Base-by-base conservation (phyloP, 2,113 vertebrate genomes). In the Quiscalus mexicanus region DNA sequence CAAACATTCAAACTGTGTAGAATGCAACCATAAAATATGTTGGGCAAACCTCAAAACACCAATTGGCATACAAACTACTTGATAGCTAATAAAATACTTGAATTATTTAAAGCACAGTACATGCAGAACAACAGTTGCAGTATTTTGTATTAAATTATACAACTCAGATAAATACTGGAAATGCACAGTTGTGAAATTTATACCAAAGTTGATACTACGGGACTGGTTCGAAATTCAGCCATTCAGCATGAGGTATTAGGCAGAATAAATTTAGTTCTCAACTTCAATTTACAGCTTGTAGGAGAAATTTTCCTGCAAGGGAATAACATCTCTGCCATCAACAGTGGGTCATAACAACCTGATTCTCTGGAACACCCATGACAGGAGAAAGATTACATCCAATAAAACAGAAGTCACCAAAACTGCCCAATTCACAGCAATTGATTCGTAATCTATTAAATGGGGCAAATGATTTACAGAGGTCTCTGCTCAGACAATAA, bases 391-490 rank as follows among this genome's bases (percentile, higher is more conserved):
- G 90, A 96, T 94, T 94, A 85, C 95, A 93, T 84, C 86, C 73
- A 96, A 93, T 94, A 93, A 96, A 94, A 89, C 41, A 25, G 81
- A 96, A 97, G 74, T 86, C 90, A 87, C 74, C 71, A 82, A 69
- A 87, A 70, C 64, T 95, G 49, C 37, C 60, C 76, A 93, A 7
- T 70, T 93, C 75, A 71, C 59, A 68, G 41, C 84, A 91, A 77
- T 24, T 76, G 78, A 94, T 92, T 96, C 27, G 77, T 91, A 91
- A 95, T 93, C 90, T 94, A 52, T 91, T 95, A 71, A 78, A 90
- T 39, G 71, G 92, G 84, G 53, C 62, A 76, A 96, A 95, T 90
- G 30, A 93, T 90, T 96, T 97, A 96, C 90, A 84, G 97, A 96
- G 37, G 90, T 68, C 86, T 96, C 82, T 81, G 74, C 78, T 90